phyloP scores from a whole-genome alignment of 2,113 vertebrate species.

The Mus musculus region DNA sequence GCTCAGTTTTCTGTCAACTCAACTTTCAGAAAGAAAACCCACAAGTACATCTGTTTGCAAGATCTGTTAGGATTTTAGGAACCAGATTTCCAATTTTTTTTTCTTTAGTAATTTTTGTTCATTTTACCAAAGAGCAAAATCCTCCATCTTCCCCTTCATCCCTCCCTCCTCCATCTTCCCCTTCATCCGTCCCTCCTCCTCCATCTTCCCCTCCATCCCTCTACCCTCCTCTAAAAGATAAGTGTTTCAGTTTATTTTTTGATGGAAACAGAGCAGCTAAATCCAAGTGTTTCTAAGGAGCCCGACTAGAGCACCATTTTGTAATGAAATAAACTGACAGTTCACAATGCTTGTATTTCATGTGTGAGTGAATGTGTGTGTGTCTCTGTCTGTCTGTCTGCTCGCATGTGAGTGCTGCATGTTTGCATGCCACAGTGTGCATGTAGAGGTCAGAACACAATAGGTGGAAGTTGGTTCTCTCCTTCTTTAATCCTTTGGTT shows the following conservation, averaged over 20 bases:
- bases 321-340: constrained; percentile 40
- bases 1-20: constrained; percentile 36
- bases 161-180: neutral
- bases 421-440: no score
- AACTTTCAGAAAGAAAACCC: constrained; percentile 60
- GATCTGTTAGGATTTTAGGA: constrained; percentile 60
- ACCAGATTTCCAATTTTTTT: constrained; percentile 41
- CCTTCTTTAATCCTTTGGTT: neutral
- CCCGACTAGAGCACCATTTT: constrained; percentile 6
- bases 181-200: neutral
- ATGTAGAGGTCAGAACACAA: neutral
- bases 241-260: constrained; percentile 21
- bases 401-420: no score
- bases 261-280: constrained; percentile 42
- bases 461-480: neutral
- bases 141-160: neutral
- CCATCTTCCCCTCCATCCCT: neutral
- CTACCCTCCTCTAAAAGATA: neutral
- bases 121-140: constrained; percentile 50
- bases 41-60: constrained; percentile 48
- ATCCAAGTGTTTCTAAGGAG: constrained; percentile 6
- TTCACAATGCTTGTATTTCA: neutral
- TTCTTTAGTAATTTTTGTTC: neutral
- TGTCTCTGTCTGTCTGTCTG: no score
- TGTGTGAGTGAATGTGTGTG: no score